A percentile compares a stretch with the other conserved stretches of the same genome.
Evolutionary conservation across 2,888 invertebrate genomes (phyloP).

Genomic region (Caenorhabditis sp.): DNA sequence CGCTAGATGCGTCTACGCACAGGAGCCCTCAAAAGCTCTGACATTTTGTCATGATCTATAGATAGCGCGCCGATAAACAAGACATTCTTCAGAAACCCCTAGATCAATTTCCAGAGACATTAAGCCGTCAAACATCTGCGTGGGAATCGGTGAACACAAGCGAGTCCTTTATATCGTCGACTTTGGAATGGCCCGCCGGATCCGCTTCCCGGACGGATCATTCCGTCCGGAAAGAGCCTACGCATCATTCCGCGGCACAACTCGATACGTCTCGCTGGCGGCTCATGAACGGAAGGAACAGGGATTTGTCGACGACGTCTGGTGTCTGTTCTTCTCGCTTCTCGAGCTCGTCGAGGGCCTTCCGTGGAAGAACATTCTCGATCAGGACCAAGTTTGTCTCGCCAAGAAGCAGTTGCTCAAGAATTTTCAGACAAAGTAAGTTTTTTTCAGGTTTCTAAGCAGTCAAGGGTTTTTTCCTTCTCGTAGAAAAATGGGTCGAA

Average conservation of each 20-base stretch:
- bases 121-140: constrained; percentile 80
- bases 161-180: constrained; percentile 78
- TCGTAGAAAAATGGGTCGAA: constrained; percentile 51
- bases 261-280: constrained; percentile 78
- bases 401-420: constrained; percentile 53
- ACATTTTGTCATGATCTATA: too few species aligned
- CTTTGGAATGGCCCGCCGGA: constrained; percentile 75
- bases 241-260: constrained; percentile 80
- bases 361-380: constrained; percentile 75
- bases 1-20: too few species aligned
- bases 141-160: constrained; percentile 70
- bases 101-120: too few species aligned
- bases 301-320: constrained; percentile 77
- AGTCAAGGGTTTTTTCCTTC: not conserved
- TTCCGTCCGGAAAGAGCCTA: constrained; percentile 74
- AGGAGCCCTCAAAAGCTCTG: too few species aligned
- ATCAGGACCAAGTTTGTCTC: constrained; percentile 73
- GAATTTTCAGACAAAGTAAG: constrained; percentile 48
- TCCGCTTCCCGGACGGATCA: constrained; percentile 66
- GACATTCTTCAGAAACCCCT: too few species aligned
- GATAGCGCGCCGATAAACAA: too few species aligned
- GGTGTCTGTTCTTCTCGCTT: constrained; percentile 75
- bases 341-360: constrained; percentile 78
- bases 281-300: constrained; percentile 77
- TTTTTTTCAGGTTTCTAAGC: not conserved